Evolutionary conservation across 2,888 invertebrate genomes (phyloP).

Genomic region (Carterocephalus palaemon): DNA sequence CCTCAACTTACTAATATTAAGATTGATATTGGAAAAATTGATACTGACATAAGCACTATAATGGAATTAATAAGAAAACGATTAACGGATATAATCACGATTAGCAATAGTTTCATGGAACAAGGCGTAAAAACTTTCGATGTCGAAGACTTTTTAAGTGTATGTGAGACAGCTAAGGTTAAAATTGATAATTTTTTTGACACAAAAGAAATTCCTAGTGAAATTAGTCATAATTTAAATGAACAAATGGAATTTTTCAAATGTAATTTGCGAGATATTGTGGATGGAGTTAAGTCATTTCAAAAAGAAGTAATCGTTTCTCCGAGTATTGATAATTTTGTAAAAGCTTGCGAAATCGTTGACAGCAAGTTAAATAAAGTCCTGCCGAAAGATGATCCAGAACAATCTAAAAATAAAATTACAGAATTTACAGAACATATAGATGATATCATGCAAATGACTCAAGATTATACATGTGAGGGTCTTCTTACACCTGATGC

Average conservation of each 20-base stretch:
- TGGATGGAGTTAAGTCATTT: slow-evolving; percentile 34
- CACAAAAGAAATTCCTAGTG: slow-evolving; percentile 4
- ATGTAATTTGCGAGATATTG: slow-evolving; percentile 34
- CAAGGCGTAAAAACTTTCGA: slow-evolving; percentile 32
- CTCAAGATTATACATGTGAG: slow-evolving; percentile 36
- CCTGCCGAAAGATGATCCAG: slow-evolving; percentile 6
- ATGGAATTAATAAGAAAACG: slow-evolving; percentile 33
- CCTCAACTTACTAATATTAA: too few relatives aligned
- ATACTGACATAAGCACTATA: slow-evolving; percentile 20
- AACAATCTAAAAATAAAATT: slow-evolving; percentile 26
- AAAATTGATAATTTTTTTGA: slow-evolving; percentile 32
- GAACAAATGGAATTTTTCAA: slow-evolving; percentile 35
- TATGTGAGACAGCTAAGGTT: slow-evolving; percentile 35
- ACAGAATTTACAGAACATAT: slow-evolving; percentile 37
- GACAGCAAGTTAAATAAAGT: slow-evolving; percentile 31
- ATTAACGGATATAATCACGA: slow-evolving; percentile 34
- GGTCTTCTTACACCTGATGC: slow-evolving; percentile 35
- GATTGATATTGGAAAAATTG: too few relatives aligned
- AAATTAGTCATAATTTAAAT: slow-evolving; percentile 25
- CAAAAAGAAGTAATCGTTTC: slow-evolving; percentile 29
- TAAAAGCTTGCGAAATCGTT: slow-evolving; percentile 33
- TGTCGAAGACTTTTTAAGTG: slow-evolving; percentile 32
- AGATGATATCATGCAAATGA: slow-evolving; percentile 36
- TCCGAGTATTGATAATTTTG: slow-evolving; percentile 36
- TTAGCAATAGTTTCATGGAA: slow-evolving; percentile 35